Conservation (phyloP, 2,113 vertebrate species). For the Burhinus oedicnemus region DNA sequence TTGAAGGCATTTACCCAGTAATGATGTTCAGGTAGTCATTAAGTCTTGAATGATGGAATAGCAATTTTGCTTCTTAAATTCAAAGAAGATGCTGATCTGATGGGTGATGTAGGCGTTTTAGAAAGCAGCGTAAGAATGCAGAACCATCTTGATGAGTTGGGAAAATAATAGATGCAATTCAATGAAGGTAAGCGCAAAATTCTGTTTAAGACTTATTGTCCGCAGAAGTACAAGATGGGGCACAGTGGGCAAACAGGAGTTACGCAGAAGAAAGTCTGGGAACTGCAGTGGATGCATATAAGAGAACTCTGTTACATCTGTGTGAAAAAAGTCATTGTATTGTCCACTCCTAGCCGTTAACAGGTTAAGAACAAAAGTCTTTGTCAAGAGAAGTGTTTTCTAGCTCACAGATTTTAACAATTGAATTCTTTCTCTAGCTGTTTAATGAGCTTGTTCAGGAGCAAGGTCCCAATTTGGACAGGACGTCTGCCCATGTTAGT, state of each 20-base stretch:
- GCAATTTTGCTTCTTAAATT: neutral
- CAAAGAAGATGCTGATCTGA: neutral
- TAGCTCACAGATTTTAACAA: neutral
- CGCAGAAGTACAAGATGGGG: neutral
- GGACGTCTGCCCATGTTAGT: conserved; percentile 96
- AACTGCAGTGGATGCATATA: neutral
- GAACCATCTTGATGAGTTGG: neutral
- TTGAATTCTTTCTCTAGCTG: conserved; percentile 76
- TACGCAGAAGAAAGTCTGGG: neutral
- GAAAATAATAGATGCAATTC: neutral
- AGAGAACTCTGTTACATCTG: neutral
- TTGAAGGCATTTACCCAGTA: neutral
- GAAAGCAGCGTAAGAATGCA: neutral
- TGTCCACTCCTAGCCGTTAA: neutral
- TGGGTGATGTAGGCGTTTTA: neutral
- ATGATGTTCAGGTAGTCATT: neutral
- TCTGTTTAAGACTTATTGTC: neutral
- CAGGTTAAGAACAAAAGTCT: neutral
- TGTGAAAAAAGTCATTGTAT: neutral
- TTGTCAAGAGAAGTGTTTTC: neutral
- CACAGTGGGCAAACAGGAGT: neutral
- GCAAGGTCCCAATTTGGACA: conserved; percentile 95
- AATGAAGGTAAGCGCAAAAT: neutral
- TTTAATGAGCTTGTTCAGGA: conserved; percentile 98
- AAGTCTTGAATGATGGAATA: neutral